Evolutionary conservation across 1,140 invertebrate genomes (phyloP), one percentile per base, ranked within the genome.

Genomic region (Vanessa atalanta): DNA sequence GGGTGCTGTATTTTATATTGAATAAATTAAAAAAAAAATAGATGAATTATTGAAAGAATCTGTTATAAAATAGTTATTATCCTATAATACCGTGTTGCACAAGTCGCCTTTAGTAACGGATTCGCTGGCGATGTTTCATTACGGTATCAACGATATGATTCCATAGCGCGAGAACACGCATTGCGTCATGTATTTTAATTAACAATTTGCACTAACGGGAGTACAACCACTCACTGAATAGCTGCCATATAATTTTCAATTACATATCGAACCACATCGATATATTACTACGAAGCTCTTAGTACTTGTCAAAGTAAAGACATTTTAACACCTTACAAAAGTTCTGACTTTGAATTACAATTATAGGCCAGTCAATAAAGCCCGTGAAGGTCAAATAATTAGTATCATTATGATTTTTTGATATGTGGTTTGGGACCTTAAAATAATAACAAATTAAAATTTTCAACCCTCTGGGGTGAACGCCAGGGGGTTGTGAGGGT

Each of bases 141-240:
- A 61, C 11, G 47, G 37, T 43, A n/a, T 23, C 47, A 70, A 14
- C 47, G 47, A 61, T 57, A 61, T 31, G 57, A 70, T 48, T 61
- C 55, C 68, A 70, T 47, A 63, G 55, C 55, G 43, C 47, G 47
- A 16, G 57, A 47, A 48, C 68, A 61, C 67, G 68, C 43, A 26
- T 47, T 43, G 26, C 47, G 57, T 70, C 57, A 70, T 70, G 47
- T 70, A 61, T 70, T 70, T 70, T 70, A 70, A 70, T 70, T 61
- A 70, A 70, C 68, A 47, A 70, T 70, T 70, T 63, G 55, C 68
- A 63, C 20, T 70, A 60, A 70, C 20, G 55, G 3, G 43, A 65
- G 16, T 65, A 26, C 57, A 61, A 15, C 57, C 16, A 57, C 55
- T 37, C 31, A 61, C 26, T 26, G 57, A 61, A 61, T 61, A 61